phyloP scores from a whole-genome alignment of 2,113 vertebrate species.

The Pteruthius melanotis region DNA sequence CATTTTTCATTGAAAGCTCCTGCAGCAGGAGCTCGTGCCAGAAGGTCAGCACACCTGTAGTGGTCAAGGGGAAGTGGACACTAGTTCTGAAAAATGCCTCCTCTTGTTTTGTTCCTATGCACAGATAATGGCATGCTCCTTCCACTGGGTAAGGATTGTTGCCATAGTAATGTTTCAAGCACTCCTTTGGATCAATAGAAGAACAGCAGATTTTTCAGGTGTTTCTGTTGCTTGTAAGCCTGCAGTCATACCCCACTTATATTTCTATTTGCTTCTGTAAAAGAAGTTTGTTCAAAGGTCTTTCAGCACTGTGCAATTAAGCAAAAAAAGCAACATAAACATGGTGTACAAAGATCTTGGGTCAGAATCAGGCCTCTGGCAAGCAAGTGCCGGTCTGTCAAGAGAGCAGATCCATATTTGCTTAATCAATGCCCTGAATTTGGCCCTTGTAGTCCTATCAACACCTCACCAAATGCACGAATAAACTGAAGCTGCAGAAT shows the following conservation, averaged over 20 bases:
- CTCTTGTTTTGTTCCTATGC: slow-evolving; percentile 49
- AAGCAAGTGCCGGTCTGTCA: neutral
- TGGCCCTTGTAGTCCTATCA: neutral
- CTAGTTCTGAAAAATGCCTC: slow-evolving; percentile 28
- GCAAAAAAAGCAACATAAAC: neutral
- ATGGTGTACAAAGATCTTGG: neutral
- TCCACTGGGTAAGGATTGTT: slow-evolving; percentile 65
- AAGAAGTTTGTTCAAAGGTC: slow-evolving; percentile 21
- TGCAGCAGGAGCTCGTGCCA: slow-evolving; percentile 36
- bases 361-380: neutral
- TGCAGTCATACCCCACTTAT: neutral
- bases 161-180: slow-evolving; percentile 74
- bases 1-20: slow-evolving; percentile 13
- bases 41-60: slow-evolving; percentile 39
- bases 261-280: neutral
- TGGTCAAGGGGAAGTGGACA: neutral
- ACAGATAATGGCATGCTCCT: slow-evolving; percentile 55
- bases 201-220: slow-evolving; percentile 56
- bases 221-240: slow-evolving; percentile 35
- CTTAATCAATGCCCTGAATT: neutral
- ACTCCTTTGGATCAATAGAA: slow-evolving; percentile 68
- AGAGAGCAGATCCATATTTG: neutral
- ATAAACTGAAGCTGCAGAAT: neutral
- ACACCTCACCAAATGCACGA: neutral
- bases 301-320: neutral